Base-by-base conservation (phyloP, 2,113 vertebrate genomes). In the Dicerorhinus sumatrensis region DNA sequence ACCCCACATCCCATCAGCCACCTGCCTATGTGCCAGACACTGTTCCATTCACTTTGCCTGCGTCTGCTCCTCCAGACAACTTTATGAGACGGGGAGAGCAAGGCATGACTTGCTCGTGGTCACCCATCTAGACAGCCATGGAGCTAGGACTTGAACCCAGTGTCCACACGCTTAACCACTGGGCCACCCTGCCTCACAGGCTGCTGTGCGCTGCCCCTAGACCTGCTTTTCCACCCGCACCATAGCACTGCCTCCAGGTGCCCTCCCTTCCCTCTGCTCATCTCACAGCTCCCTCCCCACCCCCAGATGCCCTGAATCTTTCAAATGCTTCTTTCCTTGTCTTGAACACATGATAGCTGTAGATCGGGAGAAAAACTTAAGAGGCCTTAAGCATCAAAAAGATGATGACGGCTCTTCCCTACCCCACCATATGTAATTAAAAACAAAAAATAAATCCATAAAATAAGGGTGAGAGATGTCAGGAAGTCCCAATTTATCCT, bases 21-120 rank as follows among this genome's bases (percentile, higher is more conserved):
- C 29, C 31, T 56, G 63, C 46, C 62, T 54, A 0, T 17, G 17
- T 1, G 17, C 36, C 62, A 9, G 21, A 5, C 13, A 0, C 25
- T 1, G 8, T 5, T n/a, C 73, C 51, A 1, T 0, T 48, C 31
- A 4, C 13, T 4, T 5, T 0, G 10, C 36, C 31, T 17, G 8
- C 25, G 23, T 2, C 5, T 11, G 0, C 5, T 31, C 21, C 9
- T n/a, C 62, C 70, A 12, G 11, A 5, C 0, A 6, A 11, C 14
- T 33, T 42, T 4, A 27, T 1, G 58, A 48, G 73, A 14, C 4
- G 42, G 14, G 1, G 39, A 75, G 51, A 63, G 56, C 5, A 17
- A 33, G 42, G 8, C 3, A 9, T 2, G 60, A 39, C 25, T 20
- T 46, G 63, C 7, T 18, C 3, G 0, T 9, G 2, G 16, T 18